These are phyloP conservation scores for Chamaea fasciata DNA, from an alignment of 2,113 vertebrate genomes.

Conservation along the genomic window DNA sequence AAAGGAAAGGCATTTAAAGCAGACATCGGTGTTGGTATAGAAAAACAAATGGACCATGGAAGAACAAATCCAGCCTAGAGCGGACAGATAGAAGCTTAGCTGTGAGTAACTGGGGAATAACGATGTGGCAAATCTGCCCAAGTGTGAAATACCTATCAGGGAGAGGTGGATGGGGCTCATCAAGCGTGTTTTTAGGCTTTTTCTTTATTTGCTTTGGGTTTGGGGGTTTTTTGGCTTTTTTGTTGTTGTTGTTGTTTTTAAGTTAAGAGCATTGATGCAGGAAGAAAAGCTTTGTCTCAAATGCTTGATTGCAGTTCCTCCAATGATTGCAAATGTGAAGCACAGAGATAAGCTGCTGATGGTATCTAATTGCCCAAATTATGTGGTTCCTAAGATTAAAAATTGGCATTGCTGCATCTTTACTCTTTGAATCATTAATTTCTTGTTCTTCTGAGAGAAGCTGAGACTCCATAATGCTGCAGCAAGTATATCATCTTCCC, in stretches of 20 bases:
- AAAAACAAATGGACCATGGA: background rate
- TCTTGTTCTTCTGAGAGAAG: background rate
- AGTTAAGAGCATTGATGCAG: background rate
- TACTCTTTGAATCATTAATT: background rate
- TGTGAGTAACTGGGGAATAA: background rate
- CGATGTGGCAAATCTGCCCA: background rate
- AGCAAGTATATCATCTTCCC: background rate
- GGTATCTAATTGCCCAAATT: background rate
- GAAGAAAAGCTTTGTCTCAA: background rate
- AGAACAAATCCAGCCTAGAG: background rate
- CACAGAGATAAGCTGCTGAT: background rate
- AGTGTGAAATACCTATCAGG: background rate
- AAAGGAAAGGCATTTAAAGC: background rate
- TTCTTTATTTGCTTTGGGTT: background rate
- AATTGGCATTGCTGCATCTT: background rate
- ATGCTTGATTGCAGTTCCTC: slow-evolving; percentile 1
- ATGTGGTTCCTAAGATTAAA: background rate
- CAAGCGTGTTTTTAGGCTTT: background rate
- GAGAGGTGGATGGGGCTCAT: background rate
- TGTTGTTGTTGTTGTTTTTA: background rate
- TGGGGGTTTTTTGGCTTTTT: background rate
- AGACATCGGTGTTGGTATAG: background rate
- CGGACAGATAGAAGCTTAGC: background rate
- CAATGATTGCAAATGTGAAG: background rate
- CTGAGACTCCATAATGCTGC: background rate